These are phyloP conservation scores for Microtus oregoni DNA, from an alignment of 2,113 vertebrate genomes.

Conservation along the genomic window DNA sequence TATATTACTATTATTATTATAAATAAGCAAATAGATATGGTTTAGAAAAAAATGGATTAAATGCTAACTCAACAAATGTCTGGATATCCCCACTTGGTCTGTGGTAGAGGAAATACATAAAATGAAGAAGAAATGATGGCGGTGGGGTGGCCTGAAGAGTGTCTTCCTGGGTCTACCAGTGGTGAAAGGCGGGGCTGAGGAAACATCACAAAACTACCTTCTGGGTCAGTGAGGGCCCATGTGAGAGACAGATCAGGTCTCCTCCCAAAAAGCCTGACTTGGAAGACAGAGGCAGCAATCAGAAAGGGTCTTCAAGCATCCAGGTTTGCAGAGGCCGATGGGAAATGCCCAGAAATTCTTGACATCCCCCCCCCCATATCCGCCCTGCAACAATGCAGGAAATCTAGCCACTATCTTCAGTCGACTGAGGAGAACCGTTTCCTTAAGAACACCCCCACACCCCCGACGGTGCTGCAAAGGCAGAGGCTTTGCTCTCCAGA, in stretches of 20 bases:
- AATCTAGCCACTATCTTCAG: slow-evolving; percentile 64
- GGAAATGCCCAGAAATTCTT: slow-evolving; percentile 78
- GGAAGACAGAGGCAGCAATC: slow-evolving; percentile 10
- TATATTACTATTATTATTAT: neutral
- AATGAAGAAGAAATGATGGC: slow-evolving; percentile 7
- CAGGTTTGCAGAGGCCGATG: slow-evolving; percentile 58
- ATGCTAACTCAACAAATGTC: neutral
- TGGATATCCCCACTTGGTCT: neutral
- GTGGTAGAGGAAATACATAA: neutral
- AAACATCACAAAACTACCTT: neutral
- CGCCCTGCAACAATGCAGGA: slow-evolving; percentile 73
- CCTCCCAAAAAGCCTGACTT: neutral
- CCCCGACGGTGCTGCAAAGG: neutral
- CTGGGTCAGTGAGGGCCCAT: neutral
- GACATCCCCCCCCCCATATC: slow-evolving; percentile 58
- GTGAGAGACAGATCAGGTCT: neutral
- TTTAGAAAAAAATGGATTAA: slow-evolving; percentile 16
- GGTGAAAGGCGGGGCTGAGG: neutral
- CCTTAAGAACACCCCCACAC: slow-evolving; percentile 72
- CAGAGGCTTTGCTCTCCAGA: slow-evolving; percentile 66
- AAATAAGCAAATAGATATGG: neutral
- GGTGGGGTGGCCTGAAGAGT: neutral
- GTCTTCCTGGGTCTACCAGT: neutral
- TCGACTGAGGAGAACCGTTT: slow-evolving; percentile 72
- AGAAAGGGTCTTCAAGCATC: slow-evolving; percentile 17